Conservation (phyloP, 1,140 invertebrate species). For the Aphaenogaster rudis region DNA sequence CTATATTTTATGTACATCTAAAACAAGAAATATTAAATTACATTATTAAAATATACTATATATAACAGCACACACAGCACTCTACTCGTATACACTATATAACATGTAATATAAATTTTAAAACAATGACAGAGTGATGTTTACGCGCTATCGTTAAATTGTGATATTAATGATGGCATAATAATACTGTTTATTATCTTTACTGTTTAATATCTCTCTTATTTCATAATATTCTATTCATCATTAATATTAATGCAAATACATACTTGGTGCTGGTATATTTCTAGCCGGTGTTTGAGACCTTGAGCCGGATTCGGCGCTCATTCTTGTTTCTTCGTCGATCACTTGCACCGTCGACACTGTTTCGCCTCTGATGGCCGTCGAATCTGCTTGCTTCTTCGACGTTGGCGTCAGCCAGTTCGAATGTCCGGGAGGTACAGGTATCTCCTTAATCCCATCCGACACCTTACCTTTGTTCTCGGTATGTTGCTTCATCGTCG, state of each 20-base stretch:
- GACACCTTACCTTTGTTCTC: conserved; percentile 56
- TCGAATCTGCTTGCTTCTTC: conserved; percentile 77
- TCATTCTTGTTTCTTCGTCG: conserved; percentile 96
- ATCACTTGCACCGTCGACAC: conserved; percentile 90
- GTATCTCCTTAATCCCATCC: conserved; percentile 67
- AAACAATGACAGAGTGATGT: not conserved
- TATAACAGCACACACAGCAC: not conserved
- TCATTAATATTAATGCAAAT: conserved; percentile 36
- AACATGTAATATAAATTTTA: not conserved
- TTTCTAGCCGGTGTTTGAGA: conserved; percentile 87
- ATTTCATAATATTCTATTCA: conserved; percentile 15
- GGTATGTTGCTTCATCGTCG: conserved; percentile 14
- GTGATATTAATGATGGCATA: conserved; percentile 7
- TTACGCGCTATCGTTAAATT: not conserved
- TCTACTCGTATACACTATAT: not conserved
- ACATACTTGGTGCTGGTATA: conserved; percentile 80
- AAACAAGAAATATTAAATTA: conserved; percentile 13
- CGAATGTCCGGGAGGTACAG: conserved; percentile 73
- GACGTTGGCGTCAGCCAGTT: conserved; percentile 84
- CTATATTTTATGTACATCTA: not conserved
- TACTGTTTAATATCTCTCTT: not conserved
- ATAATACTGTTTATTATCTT: not conserved
- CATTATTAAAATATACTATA: conserved; percentile 39
- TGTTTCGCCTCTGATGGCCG: conserved; percentile 74
- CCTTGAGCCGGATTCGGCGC: conserved; percentile 89